Base-by-base conservation (phyloP, 1,140 invertebrate genomes). In the Hyles euphorbiae region DNA sequence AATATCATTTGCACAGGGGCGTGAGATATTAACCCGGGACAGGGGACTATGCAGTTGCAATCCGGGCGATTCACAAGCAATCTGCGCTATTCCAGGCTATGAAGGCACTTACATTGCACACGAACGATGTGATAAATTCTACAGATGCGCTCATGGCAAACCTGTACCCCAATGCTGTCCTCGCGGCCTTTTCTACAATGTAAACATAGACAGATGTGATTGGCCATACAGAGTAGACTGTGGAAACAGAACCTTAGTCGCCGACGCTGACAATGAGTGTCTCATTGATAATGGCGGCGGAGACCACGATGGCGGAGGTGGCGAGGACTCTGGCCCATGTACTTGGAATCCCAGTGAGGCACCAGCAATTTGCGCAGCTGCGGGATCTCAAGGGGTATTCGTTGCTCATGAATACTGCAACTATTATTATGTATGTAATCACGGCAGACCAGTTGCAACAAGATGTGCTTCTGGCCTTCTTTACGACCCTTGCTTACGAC, bases 401-500 rank as follows among this genome's bases (percentile, higher is more conserved):
- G 49, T 74, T 8, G 68, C 74, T 7, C 71, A 76, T 22, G 63
- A 65, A 67, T 64, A 73, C 7, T 81, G 78, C 34, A 73, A 79
- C 45, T 56, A 78, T 12, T 79, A 73, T 40, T 81, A 81, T 55
- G 67, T 58, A 55, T 81, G 78, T 50, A 33, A 44, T 22, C 9
- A 59, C 12, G 68, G 71, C 3, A 7, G 53, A 48, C 73, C 76
- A 34, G 52, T 76, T 3, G 56, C 58, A 11, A 64, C 79, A 2
- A 90, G 87, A 53, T 90, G 88, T 8, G 69, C 80, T 0, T 66
- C 76, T 11, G 46, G 51, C 4, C 89, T 90, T 57, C 73, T 91
- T 60, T 94, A 90, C 69, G 92, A 93, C 73, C 88, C 93, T 46
- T 53, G 80, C 12, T 65, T 67, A 9, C 79, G 91, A 80, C 73